A percentile compares a stretch with the other conserved stretches of the same genome.
phyloP scores from a whole-genome alignment of 1,140 invertebrate genomes.

The Zelostemma sp. region DNA sequence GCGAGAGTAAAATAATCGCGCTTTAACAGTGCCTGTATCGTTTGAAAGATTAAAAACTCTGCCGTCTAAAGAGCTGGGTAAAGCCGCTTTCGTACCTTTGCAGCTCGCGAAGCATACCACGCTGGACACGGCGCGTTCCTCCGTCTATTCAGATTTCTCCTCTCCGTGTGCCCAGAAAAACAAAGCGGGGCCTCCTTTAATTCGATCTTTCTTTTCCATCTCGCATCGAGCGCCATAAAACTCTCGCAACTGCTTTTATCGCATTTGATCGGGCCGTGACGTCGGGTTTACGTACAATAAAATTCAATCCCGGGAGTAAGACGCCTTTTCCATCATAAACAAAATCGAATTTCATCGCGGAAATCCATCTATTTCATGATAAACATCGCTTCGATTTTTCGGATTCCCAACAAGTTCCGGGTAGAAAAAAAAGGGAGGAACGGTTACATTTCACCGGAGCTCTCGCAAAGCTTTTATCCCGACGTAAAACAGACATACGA shows the following conservation, averaged over 20 bases:
- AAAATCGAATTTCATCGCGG: constrained; percentile 26
- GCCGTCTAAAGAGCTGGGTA: constrained; percentile 25
- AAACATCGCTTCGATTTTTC: no score
- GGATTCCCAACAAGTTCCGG: not conserved
- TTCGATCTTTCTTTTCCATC: constrained; percentile 39
- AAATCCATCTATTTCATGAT: constrained; percentile 11
- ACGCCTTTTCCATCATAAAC: constrained; percentile 7
- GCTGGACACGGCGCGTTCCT: no score
- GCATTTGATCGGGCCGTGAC: constrained; percentile 39
- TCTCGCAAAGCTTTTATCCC: not conserved
- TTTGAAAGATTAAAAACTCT: constrained; percentile 45
- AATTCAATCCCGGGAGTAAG: constrained; percentile 28
- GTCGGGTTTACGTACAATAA: constrained; percentile 34
- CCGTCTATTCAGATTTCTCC: no score
- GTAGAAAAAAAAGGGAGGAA: not conserved
- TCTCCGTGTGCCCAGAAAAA: no score
- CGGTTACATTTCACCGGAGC: not conserved
- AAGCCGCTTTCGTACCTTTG: no score
- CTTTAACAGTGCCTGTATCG: constrained; percentile 30
- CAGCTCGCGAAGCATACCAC: no score
- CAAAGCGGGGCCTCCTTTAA: constrained; percentile 34
- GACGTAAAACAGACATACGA: constrained; percentile 1
- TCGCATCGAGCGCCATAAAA: constrained; percentile 37
- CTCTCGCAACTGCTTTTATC: constrained; percentile 32
- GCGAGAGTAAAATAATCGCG: constrained; percentile 17